Evolutionary conservation across 2,888 invertebrate genomes (phyloP).

Genomic region (Incurvaria masculella): DNA sequence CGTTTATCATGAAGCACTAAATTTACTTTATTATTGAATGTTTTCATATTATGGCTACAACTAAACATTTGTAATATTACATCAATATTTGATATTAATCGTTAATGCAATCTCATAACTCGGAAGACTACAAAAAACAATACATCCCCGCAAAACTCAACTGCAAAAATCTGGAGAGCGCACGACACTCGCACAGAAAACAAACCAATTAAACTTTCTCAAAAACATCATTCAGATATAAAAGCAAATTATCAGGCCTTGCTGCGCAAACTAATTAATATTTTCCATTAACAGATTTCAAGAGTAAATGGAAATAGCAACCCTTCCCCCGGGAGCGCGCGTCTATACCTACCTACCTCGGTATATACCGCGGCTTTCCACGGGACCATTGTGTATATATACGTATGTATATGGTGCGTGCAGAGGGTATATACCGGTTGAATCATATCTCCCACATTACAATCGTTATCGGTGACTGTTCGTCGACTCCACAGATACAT

Average conservation of each 20-base stretch:
- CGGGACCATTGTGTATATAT: slow-evolving; percentile 14
- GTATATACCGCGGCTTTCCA: too few relatives aligned
- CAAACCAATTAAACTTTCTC: neutral
- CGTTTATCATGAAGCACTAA: neutral
- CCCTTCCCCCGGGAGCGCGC: slow-evolving; percentile 25
- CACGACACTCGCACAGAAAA: too few relatives aligned
- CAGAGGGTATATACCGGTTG: slow-evolving; percentile 7
- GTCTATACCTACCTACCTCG: slow-evolving; percentile 11
- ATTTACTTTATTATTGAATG: neutral
- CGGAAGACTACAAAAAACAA: slow-evolving; percentile 23
- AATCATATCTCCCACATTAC: slow-evolving; percentile 28
- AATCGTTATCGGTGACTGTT: slow-evolving; percentile 27
- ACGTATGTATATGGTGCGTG: slow-evolving; percentile 11
- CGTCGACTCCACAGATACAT: slow-evolving; percentile 22
- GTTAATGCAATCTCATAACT: too few relatives aligned
- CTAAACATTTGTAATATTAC: too few relatives aligned
- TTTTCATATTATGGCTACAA: neutral
- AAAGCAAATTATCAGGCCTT: slow-evolving; percentile 23
- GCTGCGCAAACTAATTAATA: slow-evolving; percentile 23
- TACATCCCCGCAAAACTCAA: slow-evolving; percentile 19
- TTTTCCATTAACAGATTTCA: slow-evolving; percentile 24
- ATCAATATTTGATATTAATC: too few relatives aligned
- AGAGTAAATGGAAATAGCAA: slow-evolving; percentile 27
- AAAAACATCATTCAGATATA: slow-evolving; percentile 2
- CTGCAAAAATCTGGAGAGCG: too few relatives aligned